Percentiles rank a stretch among this genome's conserved stretches.
Evolutionary conservation across 2,113 vertebrate species (phyloP).

Genomic region (Platycercus adscitus): DNA sequence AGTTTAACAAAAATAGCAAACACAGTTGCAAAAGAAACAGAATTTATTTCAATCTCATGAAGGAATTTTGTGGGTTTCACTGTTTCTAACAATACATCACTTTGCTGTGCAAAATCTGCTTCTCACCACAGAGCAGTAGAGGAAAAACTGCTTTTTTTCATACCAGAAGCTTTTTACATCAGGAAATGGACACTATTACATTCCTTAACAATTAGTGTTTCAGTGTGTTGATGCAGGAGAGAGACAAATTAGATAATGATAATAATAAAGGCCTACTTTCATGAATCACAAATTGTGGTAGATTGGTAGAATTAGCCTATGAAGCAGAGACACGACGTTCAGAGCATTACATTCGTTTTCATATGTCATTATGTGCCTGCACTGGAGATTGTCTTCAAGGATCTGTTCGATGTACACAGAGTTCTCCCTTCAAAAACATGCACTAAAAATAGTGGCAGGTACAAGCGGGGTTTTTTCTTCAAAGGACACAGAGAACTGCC

Average conservation of each 20-base stretch:
- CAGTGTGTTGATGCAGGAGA: background rate
- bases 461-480: background rate
- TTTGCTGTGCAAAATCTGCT: conserved; percentile 26
- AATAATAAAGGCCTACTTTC: background rate
- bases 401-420: background rate
- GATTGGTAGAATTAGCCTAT: background rate
- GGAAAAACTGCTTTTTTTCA: conserved; percentile 39
- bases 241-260: background rate
- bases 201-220: conserved; percentile 17
- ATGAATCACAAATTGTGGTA: background rate
- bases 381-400: background rate
- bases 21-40: conserved; percentile 31
- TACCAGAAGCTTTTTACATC: conserved; percentile 3
- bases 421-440: background rate
- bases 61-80: conserved; percentile 7
- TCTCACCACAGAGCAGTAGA: background rate
- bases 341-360: background rate
- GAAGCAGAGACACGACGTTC: background rate
- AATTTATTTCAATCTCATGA: conserved; percentile 42
- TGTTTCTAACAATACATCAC: conserved; percentile 45
- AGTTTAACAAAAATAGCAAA: conserved; percentile 48
- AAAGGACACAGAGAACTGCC: background rate
- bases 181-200: background rate
- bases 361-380: background rate
- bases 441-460: background rate